Base-by-base conservation (phyloP, 2,888 invertebrate species). In the Tinea trinotella region DNA sequence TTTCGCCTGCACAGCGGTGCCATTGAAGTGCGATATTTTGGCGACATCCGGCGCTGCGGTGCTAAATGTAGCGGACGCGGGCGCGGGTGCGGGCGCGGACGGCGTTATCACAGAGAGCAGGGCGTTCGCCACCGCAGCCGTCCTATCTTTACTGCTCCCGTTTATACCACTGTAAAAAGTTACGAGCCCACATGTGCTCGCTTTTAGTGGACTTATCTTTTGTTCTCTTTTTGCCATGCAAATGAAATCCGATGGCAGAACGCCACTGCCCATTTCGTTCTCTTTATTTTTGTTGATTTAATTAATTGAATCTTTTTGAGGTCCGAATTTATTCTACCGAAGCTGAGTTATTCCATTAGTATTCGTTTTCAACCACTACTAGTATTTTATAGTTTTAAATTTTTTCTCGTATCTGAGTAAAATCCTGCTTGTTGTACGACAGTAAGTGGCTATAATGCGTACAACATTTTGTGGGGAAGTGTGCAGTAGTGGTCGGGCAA, bases 161-260 rank as follows among this genome's bases (percentile, higher is more conserved):
- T 61, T 57, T 54, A 57, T 56, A 56, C 46, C 57, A 57, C 60
- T 52, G 59, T 64, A 61, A 66, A 66, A 66, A 61, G 52, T 60
- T 63, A 63, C 58, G 59, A 59, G 54, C 36, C 55, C 55, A 58
- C 57, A 56, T 49, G 59, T 53, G 54, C 53, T 30, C 56, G 56
- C 62, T 58, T 61, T 56, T 57, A 54, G 54, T 52, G 56, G 60
- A 54, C 56, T 56, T 62, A 63, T 64, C 60, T 57, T 46, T 54
- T 56, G 36, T 56, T 53, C 59, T 56, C 54, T 57, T 53, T 53
- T 53, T 48, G 53, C 36, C 48, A 56, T 54, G 56, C 56, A 56
- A 56, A 56, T 56, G 52, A 52, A 55, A 55, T 55, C 55, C 34
- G 48, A 20, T 12, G 44, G 50, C 52, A 17, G 40, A 52, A 44